Evolutionary conservation across 2,797 vertebrate genomes (phyloP).

Genomic region (Chaetodon trifasciatus): DNA sequence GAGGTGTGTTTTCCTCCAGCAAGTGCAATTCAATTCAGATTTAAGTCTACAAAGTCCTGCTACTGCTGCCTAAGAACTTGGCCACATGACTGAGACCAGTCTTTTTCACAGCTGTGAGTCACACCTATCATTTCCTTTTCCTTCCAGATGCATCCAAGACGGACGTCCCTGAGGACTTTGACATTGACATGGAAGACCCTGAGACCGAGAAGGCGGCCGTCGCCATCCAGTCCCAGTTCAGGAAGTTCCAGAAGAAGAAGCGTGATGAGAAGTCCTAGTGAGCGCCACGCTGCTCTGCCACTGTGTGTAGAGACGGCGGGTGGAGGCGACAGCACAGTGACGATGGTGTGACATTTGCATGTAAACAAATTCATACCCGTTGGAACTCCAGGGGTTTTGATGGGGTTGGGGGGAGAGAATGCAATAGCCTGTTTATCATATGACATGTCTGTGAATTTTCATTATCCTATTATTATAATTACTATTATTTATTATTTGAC

Average conservation of each 20-base stretch:
- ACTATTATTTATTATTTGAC: conserved; percentile 71
- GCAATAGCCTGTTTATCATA: conserved; percentile 80
- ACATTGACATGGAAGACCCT: conserved; percentile 97
- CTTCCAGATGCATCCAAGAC: conserved; percentile 90
- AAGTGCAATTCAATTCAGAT: not conserved
- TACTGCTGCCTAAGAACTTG: not conserved
- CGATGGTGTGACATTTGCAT: conserved; percentile 85
- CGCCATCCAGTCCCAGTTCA: conserved; percentile 99
- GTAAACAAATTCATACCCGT: conserved; percentile 85
- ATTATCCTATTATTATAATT: conserved; percentile 72
- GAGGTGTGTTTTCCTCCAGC: not conserved
- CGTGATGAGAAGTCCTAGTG: conserved; percentile 92
- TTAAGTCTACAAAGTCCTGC: not conserved
- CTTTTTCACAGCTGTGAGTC: not conserved
- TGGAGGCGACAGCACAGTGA: conserved; percentile 60
- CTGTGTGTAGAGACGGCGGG: conserved; percentile 50
- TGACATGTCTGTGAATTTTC: conserved; percentile 80
- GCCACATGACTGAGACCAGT: not conserved
- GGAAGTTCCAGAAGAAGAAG: conserved; percentile 99
- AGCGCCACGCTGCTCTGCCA: conserved; percentile 68
- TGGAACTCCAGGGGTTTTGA: conserved; percentile 75
- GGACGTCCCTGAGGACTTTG: conserved; percentile 93
- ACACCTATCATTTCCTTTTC: conserved; percentile 24
- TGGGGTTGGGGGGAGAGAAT: conserved; percentile 50
- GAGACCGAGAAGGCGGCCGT: conserved; percentile 97